Conservation (phyloP, 2,888 invertebrate genomes). For the Nomada fucata region DNA sequence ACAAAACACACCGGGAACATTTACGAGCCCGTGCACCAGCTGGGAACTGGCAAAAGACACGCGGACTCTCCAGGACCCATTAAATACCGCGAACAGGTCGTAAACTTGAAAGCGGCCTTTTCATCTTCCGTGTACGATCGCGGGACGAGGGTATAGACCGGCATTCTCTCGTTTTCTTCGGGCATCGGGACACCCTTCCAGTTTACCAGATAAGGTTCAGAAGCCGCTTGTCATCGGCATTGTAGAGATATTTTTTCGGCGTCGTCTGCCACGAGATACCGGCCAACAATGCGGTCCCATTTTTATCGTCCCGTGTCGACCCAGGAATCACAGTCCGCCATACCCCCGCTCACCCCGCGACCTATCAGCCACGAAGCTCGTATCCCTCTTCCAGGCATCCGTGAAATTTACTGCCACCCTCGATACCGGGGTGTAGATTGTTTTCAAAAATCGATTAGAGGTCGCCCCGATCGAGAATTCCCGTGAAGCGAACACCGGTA, state of each 20-base stretch:
- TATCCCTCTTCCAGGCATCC: not conserved
- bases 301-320: constrained; percentile 57
- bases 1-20: constrained; percentile 35
- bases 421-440: not conserved
- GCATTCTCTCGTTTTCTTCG: constrained; percentile 37
- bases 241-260: constrained; percentile 58
- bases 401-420: not conserved
- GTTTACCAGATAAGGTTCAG: constrained; percentile 65
- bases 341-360: not conserved
- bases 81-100: constrained; percentile 66
- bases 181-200: constrained; percentile 37
- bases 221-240: constrained; percentile 66
- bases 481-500: no score
- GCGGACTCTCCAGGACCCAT: constrained; percentile 55
- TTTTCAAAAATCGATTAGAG: not conserved
- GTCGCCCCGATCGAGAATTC: no score
- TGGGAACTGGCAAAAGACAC: constrained; percentile 58
- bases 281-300: constrained; percentile 54
- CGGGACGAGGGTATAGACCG: constrained; percentile 17
- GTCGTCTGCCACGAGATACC: constrained; percentile 44
- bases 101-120: constrained; percentile 63
- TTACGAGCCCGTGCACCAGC: constrained; percentile 40
- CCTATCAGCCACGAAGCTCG: not conserved
- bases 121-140: constrained; percentile 8
- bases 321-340: constrained; percentile 16